phyloP scores from a whole-genome alignment of 2,888 invertebrate genomes.

The Ophion slaviceki region DNA sequence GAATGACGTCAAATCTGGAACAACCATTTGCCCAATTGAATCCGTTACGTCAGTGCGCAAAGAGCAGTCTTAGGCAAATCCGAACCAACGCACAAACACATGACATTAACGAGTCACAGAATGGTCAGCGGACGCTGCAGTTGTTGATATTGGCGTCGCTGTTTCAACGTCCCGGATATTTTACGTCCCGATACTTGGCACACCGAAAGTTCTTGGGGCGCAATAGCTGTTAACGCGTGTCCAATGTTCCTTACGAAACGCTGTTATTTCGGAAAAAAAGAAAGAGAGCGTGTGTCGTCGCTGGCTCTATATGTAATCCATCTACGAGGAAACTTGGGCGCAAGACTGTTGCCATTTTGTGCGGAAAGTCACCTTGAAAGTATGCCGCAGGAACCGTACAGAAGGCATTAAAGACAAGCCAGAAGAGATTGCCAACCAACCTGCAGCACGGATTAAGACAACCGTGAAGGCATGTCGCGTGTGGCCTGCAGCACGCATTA shows the following conservation, averaged over 20 bases:
- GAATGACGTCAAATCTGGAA: slow-evolving; percentile 1
- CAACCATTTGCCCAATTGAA: neutral
- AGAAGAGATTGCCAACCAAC: neutral
- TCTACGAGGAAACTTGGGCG: neutral
- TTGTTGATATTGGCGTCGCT: slow-evolving; percentile 40
- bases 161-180: slow-evolving; percentile 28
- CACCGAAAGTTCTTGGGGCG: slow-evolving; percentile 1
- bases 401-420: neutral
- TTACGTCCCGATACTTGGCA: slow-evolving; percentile 5
- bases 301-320: neutral
- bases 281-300: neutral
- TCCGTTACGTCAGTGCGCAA: neutral
- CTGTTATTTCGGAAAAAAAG: neutral
- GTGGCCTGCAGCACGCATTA: neutral
- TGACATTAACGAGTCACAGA: slow-evolving; percentile 41
- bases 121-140: slow-evolving; percentile 23
- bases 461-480: too few relatives aligned
- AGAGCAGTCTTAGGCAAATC: neutral
- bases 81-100: neutral
- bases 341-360: neutral
- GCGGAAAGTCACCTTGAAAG: neutral
- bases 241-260: neutral
- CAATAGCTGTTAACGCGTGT: neutral
- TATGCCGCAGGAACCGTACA: neutral
- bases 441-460: neutral